Conservation (phyloP, 2,888 invertebrate genomes). For the Colletes collaris region DNA sequence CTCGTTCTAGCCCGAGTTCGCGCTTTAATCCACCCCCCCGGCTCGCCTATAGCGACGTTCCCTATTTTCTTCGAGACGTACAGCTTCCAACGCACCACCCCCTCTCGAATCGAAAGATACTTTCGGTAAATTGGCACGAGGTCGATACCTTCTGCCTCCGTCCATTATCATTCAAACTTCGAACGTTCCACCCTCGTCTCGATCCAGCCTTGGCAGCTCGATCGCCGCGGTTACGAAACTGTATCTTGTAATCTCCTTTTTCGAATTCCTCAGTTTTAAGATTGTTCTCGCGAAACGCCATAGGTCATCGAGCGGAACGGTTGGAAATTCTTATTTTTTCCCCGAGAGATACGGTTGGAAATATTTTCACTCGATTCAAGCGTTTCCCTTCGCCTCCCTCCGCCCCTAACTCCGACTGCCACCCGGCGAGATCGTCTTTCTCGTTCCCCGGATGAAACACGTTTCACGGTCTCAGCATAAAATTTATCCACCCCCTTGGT, state of each 20-base stretch:
- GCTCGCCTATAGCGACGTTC: slow-evolving; percentile 1
- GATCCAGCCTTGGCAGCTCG: too few relatives aligned
- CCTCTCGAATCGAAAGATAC: too few relatives aligned
- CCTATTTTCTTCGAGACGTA: too few relatives aligned
- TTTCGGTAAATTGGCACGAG: too few relatives aligned
- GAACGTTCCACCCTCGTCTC: too few relatives aligned
- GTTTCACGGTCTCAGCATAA: slow-evolving; percentile 86
- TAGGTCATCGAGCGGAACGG: slow-evolving; percentile 14
- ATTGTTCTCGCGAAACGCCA: background rate
- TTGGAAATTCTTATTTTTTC: slow-evolving; percentile 57
- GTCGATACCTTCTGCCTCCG: too few relatives aligned
- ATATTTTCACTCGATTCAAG: slow-evolving; percentile 69
- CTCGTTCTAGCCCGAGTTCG: background rate
- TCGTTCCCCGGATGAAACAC: slow-evolving; percentile 83
- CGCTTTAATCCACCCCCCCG: slow-evolving; percentile 33
- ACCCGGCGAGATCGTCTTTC: slow-evolving; percentile 62
- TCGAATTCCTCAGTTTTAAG: too few relatives aligned
- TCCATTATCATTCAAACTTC: too few relatives aligned
- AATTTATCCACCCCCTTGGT: slow-evolving; percentile 80
- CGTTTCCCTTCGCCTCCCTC: slow-evolving; percentile 45
- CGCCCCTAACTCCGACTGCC: slow-evolving; percentile 31
- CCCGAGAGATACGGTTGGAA: slow-evolving; percentile 67
- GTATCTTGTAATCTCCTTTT: too few relatives aligned
- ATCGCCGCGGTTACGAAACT: too few relatives aligned
- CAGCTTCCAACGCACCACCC: too few relatives aligned